Percentiles rank a stretch among this genome's conserved stretches.
Evolutionary conservation across 1,140 invertebrate species (phyloP).

Genomic region (Lucilia cuprina): DNA sequence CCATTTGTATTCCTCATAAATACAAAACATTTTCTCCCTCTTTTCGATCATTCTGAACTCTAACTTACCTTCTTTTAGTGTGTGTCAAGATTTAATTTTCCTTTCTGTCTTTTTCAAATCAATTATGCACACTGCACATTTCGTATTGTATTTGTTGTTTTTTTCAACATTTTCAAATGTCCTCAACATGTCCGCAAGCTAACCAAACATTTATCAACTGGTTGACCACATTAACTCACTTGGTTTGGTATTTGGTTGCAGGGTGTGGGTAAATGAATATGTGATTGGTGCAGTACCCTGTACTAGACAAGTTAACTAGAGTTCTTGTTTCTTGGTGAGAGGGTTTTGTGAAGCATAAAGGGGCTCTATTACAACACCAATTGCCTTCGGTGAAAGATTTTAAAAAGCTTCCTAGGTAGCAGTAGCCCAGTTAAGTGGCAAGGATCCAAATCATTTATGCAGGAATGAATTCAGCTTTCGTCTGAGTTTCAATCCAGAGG

Average conservation of each 20-base stretch:
- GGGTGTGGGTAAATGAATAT: not conserved
- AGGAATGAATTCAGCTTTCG: too few species aligned
- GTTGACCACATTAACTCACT: conserved; percentile 25
- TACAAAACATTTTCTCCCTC: not conserved
- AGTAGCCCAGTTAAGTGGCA: too few species aligned
- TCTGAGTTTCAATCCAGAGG: too few species aligned
- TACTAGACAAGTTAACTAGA: not conserved
- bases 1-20: not conserved
- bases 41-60: too few species aligned
- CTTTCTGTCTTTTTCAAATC: not conserved
- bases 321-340: not conserved
- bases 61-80: too few species aligned
- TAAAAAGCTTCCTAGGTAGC: too few species aligned
- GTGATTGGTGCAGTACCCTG: conserved; percentile 23
- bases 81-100: not conserved
- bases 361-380: not conserved
- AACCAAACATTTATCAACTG: conserved; percentile 30
- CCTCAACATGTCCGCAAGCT: conserved; percentile 30
- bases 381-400: too few species aligned
- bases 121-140: conserved; percentile 5
- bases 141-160: not conserved
- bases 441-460: too few species aligned
- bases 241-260: not conserved
- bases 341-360: not conserved
- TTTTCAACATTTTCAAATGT: not conserved